Conservation (phyloP, 2,888 invertebrate species). For the Meiosimyza decipiens region DNA sequence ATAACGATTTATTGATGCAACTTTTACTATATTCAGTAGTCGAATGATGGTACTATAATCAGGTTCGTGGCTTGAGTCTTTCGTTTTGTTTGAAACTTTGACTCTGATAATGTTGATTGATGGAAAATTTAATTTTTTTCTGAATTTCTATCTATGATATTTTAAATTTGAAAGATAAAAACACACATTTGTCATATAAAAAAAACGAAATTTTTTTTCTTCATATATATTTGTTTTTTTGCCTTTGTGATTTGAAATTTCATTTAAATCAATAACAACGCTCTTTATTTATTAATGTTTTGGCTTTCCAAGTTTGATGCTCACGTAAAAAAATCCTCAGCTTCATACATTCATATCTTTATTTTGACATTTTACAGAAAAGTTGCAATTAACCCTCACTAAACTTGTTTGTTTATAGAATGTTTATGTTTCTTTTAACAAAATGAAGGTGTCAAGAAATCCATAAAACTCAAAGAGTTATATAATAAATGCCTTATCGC, state of each 20-base stretch:
- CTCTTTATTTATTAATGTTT: no score
- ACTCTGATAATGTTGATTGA: background rate
- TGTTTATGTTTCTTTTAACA: no score
- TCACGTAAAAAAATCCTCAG: background rate
- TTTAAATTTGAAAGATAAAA: conserved; percentile 3
- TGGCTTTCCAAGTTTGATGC: background rate
- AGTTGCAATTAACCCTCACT: no score
- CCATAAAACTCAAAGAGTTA: no score
- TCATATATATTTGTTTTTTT: background rate
- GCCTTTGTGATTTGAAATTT: no score
- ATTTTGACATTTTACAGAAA: no score
- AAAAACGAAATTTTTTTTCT: background rate
- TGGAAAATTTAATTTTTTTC: background rate
- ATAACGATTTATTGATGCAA: conserved; percentile 9
- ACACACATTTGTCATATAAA: background rate
- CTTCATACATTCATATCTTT: no score
- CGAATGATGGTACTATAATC: conserved; percentile 30
- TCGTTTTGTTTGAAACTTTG: conserved; percentile 34
- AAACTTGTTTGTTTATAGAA: no score
- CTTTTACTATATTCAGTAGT: conserved; percentile 43
- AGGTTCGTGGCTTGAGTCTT: conserved; percentile 52
- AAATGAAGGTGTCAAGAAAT: no score
- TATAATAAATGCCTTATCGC: no score
- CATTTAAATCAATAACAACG: no score
- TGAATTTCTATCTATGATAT: background rate